Evolutionary conservation across 2,113 vertebrate species (phyloP).

Genomic region (Neolamprologus modestus): DNA sequence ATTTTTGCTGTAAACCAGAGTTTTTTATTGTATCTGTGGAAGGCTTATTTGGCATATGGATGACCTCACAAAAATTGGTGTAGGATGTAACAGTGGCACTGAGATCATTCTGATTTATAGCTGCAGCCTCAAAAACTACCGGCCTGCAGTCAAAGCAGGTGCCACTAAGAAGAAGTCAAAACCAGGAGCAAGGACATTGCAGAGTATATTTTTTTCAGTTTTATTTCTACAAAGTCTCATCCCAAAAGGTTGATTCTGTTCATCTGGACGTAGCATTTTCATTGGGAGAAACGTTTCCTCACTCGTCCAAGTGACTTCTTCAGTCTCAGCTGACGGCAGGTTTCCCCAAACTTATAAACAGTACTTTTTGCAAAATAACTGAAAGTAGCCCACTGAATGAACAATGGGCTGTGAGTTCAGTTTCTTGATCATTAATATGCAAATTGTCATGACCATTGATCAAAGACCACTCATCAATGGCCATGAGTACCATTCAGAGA

Average conservation of each 20-base stretch:
- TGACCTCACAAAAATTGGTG: neutral
- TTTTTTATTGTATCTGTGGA: neutral
- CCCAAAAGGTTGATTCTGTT: neutral
- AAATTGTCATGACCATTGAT: neutral
- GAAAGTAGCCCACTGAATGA: neutral
- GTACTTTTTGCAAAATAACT: neutral
- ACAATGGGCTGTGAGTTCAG: neutral
- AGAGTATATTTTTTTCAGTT: neutral
- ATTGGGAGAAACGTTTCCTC: neutral
- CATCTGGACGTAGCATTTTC: neutral
- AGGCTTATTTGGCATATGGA: neutral
- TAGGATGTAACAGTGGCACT: neutral
- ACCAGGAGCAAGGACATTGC: neutral
- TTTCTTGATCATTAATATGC: neutral
- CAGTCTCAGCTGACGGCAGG: neutral
- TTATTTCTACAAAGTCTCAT: neutral
- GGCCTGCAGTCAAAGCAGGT: neutral
- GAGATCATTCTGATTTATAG: neutral
- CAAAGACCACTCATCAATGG: neutral
- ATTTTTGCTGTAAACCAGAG: neutral
- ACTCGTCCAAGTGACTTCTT: neutral
- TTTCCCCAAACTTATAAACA: neutral
- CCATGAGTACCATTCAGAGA: neutral
- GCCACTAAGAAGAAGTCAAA: neutral
- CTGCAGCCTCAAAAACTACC: neutral